phyloP scores from a whole-genome alignment of 2,888 invertebrate genomes.

The Ophion obscuratus region DNA sequence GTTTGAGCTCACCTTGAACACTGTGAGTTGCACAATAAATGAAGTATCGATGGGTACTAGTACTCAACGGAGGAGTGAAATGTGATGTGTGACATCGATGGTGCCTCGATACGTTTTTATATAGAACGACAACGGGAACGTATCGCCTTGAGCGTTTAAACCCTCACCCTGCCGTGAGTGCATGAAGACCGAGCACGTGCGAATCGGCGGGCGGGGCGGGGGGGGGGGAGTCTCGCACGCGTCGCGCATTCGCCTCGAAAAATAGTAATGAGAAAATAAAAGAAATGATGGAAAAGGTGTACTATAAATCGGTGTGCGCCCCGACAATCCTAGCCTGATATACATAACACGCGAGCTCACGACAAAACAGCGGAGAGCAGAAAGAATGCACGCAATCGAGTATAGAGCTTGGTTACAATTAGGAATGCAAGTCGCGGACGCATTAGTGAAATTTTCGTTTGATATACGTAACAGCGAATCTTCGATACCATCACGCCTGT shows the following conservation, averaged over 20 bases:
- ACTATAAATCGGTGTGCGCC: neutral
- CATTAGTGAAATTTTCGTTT: slow-evolving; percentile 54
- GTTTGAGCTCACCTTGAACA: slow-evolving; percentile 17
- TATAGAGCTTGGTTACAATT: slow-evolving; percentile 2
- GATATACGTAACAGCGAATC: slow-evolving; percentile 44
- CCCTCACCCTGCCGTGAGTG: neutral
- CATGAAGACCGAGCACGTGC: neutral
- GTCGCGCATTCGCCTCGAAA: slow-evolving; percentile 50
- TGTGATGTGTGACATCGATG: slow-evolving; percentile 71
- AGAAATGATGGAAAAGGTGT: slow-evolving; percentile 19
- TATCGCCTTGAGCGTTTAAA: slow-evolving; percentile 37
- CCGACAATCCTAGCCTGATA: slow-evolving; percentile 9
- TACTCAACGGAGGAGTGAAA: slow-evolving; percentile 8
- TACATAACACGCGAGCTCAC: neutral
- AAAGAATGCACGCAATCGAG: slow-evolving; percentile 12
- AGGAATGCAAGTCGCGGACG: slow-evolving; percentile 36
- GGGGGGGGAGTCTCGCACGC: slow-evolving; percentile 48
- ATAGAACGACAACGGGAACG: slow-evolving; percentile 63
- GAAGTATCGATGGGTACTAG: neutral
- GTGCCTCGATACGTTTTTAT: slow-evolving; percentile 78
- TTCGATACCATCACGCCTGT: slow-evolving; percentile 28
- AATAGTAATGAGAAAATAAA: slow-evolving; percentile 20
- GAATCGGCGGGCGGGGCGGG: neutral
- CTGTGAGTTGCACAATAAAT: neutral
- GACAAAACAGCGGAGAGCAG: neutral